phyloP scores from a whole-genome alignment of 2,888 invertebrate genomes.

The Acleris emargana region DNA sequence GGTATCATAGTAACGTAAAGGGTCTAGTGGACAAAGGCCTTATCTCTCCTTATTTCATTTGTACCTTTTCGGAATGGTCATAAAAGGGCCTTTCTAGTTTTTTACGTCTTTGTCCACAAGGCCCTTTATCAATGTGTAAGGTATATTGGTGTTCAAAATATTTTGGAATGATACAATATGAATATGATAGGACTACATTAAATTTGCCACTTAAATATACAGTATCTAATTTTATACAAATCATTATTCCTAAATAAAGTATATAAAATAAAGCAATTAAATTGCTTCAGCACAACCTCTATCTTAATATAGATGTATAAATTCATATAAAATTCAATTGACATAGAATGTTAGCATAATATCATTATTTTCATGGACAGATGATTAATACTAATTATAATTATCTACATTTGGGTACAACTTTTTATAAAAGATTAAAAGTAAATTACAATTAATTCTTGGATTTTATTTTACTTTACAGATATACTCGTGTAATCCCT shows the following conservation, averaged over 20 bases:
- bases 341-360: conserved; percentile 46
- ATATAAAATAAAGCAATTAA: conserved; percentile 65
- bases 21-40: too few species aligned
- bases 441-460: conserved; percentile 30
- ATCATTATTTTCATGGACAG: conserved; percentile 57
- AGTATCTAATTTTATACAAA: conserved; percentile 42
- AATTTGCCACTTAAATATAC: conserved; percentile 28
- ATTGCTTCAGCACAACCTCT: conserved; percentile 76
- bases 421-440: conserved; percentile 44
- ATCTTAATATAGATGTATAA: conserved; percentile 46
- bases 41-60: too few species aligned
- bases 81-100: too few species aligned
- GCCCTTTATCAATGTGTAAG: conserved; percentile 2
- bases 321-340: conserved; percentile 47
- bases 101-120: too few species aligned
- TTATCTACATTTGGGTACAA: conserved; percentile 76
- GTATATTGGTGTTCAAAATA: conserved; percentile 7
- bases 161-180: conserved; percentile 17
- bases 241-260: conserved; percentile 42
- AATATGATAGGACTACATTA: conserved; percentile 19
- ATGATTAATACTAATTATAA: conserved; percentile 44
- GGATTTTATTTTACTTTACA: conserved; percentile 34
- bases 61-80: too few species aligned
- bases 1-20: too few species aligned
- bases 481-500: conserved; percentile 29